Evolutionary conservation across 2,797 vertebrate genomes (phyloP), one percentile per base, ranked within the genome.

Genomic region (Tenualosa thibaudeaui): DNA sequence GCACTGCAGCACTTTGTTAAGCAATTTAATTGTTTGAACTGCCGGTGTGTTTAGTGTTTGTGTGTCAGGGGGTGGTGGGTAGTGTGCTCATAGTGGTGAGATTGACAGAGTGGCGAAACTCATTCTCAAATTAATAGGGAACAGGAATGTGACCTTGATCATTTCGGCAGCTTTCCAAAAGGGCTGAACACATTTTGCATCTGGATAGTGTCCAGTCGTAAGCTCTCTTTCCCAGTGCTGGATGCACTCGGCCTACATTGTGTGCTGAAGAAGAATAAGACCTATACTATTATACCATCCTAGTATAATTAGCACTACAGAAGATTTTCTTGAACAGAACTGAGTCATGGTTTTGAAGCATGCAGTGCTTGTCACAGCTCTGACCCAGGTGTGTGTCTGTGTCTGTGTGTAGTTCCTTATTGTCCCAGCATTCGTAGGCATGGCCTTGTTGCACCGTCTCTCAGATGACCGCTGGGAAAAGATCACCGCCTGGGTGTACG

Each of bases 401-500:
- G 75, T 84, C 53, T 84, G 62, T 71, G 26, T 86, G 53, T 82
- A 99, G 98, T 94, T 97, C 91, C 96, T 99, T 92, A 96, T 99
- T 12, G 95, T 97, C n/a, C 98, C 98, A 0, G 97, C 98, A 13
- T 94, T 98, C 0, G 95, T 99, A 91, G 98, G 98, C 85, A 97
- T 98, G 85, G 94, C 97, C 22, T 91, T 98, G 82, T 96, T 99
- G 53, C 95, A 99, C 78, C 94, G 97, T 3, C 93, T 98, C 46
- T 99, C 98, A 0, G 96, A 98, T 9, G 96, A 96, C 90, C 90
- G 95, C 88, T 99, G 97, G 98, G 96, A 99, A 90, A 95, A 94
- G 91, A 94, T 99, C 90, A 99, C 98, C 0, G 98, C 98, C 0
- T 98, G 95, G 97, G 96, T 99, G 88, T 99, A 99, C 0, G 98